Percentiles rank a stretch among this genome's conserved stretches.
phyloP scores from a whole-genome alignment of 2,113 vertebrate genomes.

The Pimephales promelas region DNA sequence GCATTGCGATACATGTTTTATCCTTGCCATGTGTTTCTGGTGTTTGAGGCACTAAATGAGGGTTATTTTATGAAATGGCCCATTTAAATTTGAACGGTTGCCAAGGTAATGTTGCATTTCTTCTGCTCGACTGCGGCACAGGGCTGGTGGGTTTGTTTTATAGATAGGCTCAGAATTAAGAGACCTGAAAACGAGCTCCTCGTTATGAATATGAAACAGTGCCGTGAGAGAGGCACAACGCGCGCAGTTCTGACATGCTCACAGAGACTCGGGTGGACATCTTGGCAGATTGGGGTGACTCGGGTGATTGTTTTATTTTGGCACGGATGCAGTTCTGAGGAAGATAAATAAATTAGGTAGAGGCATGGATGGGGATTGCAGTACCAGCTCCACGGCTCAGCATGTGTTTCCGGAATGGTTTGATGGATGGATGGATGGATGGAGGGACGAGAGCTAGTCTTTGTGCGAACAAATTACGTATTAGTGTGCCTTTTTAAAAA shows the following conservation, averaged over 20 bases:
- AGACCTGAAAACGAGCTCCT: conserved; percentile 31
- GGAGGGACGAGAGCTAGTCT: too few relatives aligned
- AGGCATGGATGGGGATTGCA: conserved; percentile 51
- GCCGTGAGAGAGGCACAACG: conserved; percentile 53
- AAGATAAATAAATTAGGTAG: conserved; percentile 66
- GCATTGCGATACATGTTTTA: not conserved
- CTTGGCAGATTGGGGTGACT: conserved; percentile 59
- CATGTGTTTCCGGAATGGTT: conserved; percentile 57
- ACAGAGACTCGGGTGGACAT: conserved; percentile 42
- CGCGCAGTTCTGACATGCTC: conserved; percentile 52
- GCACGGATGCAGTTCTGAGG: conserved; percentile 48
- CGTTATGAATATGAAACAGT: conserved; percentile 59
- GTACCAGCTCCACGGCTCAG: conserved; percentile 48
- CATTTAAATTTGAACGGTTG: not conserved
- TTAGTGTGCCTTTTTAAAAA: too few relatives aligned
- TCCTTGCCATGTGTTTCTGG: not conserved
- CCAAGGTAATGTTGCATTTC: conserved; percentile 6
- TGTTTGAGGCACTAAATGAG: not conserved
- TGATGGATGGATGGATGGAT: conserved; percentile 72
- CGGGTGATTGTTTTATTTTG: conserved; percentile 63
- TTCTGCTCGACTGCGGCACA: not conserved
- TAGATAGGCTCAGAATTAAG: conserved; percentile 17
- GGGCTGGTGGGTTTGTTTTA: not conserved
- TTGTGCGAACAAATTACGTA: conserved; percentile 39
- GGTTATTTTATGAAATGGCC: not conserved